Conservation (phyloP, 2,113 vertebrate genomes). For the Rhagologus leucostigma region DNA sequence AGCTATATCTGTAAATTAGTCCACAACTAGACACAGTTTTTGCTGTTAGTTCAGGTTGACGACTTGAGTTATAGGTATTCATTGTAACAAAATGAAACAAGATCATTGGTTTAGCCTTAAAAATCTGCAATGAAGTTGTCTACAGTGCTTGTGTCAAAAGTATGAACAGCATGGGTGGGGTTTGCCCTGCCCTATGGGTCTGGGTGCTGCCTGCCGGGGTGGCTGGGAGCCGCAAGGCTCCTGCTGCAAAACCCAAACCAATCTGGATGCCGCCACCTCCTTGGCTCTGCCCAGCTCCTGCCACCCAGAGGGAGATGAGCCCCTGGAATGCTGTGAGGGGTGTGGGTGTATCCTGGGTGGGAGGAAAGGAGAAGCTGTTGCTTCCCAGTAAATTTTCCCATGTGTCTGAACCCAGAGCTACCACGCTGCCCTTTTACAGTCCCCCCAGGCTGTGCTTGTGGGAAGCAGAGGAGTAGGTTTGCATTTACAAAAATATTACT, state of each 20-base stretch:
- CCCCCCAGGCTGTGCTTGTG: not conserved
- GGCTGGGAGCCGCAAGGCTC: not conserved
- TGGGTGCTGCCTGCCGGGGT: accelerated
- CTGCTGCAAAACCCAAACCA: not conserved
- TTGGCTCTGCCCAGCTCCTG: not conserved
- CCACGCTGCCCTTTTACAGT: accelerated
- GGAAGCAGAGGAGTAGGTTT: not conserved
- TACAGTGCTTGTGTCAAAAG: not conserved
- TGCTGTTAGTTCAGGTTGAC: constrained; percentile 5
- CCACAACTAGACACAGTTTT: not conserved
- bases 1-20: not conserved
- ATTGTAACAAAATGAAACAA: not conserved
- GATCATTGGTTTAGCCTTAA: not conserved
- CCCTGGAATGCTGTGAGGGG: not conserved
- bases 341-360: accelerated
- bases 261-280: not conserved
- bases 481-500: not conserved
- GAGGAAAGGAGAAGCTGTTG: not conserved
- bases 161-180: not conserved
- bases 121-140: not conserved
- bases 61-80: not conserved
- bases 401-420: not conserved
- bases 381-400: not conserved
- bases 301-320: not conserved
- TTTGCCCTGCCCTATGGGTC: not conserved